phyloP scores from a whole-genome alignment of 2,113 vertebrate genomes.

The Limnothrissa miodon region DNA sequence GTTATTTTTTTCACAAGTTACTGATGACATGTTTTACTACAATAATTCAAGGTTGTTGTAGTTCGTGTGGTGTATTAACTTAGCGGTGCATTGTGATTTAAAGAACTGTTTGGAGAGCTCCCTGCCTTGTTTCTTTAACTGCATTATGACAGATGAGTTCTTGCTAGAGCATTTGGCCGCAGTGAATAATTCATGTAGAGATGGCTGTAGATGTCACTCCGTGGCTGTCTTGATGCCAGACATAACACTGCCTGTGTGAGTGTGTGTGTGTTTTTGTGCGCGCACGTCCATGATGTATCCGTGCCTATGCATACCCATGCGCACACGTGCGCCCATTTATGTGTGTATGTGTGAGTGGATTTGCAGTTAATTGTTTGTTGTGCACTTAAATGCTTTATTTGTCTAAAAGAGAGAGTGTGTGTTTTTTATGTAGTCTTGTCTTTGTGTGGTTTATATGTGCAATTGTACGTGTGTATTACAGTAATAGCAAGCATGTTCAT shows the following conservation, averaged over 20 bases:
- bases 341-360: neutral
- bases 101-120: neutral
- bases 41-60: neutral
- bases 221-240: neutral
- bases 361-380: neutral
- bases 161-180: conserved; percentile 13
- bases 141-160: neutral
- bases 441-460: neutral
- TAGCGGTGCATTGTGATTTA: neutral
- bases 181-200: conserved; percentile 25
- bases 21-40: neutral
- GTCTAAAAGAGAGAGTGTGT: neutral
- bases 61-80: neutral
- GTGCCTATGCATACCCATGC: neutral
- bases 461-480: neutral
- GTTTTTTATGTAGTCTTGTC: neutral
- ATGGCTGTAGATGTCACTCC: conserved; percentile 5
- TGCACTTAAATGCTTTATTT: neutral
- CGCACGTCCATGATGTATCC: neutral
- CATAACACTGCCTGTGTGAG: neutral
- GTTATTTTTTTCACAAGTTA: neutral
- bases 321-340: neutral
- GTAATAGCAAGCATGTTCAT: too few relatives aligned
- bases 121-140: neutral
- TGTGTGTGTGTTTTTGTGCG: neutral